Percentiles rank a stretch among this genome's conserved stretches.
These are phyloP conservation scores for Cyanoramphus novaezelandiae DNA, from an alignment of 2,113 vertebrate species.

Conservation along the genomic window DNA sequence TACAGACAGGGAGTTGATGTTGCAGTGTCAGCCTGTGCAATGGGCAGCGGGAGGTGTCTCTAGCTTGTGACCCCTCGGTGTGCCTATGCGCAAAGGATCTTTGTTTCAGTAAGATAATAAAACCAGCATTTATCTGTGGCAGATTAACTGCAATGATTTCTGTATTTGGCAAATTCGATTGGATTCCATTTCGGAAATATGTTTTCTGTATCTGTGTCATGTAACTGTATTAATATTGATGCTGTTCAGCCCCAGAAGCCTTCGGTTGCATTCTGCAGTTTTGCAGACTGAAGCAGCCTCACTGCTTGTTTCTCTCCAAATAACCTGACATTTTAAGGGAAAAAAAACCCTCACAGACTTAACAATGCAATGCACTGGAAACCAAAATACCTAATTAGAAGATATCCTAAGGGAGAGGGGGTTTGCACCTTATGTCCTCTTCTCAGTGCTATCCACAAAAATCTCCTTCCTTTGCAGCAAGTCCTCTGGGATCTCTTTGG, in stretches of 20 bases:
- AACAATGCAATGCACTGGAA: neutral
- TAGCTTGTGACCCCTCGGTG: neutral
- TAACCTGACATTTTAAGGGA: neutral
- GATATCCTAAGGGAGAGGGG: neutral
- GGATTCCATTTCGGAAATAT: neutral
- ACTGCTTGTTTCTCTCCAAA: neutral
- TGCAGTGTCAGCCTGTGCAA: too few relatives aligned
- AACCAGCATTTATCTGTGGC: neutral
- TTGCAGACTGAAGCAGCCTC: neutral
- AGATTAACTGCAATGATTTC: neutral
- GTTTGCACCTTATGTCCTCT: neutral
- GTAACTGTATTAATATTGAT: neutral
- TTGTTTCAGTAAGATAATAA: neutral
- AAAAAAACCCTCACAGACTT: neutral
- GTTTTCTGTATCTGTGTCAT: neutral
- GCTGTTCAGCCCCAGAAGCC: neutral
- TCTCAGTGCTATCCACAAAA: neutral
- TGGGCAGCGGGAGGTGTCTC: neutral
- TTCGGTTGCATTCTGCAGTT: neutral
- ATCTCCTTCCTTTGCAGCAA: neutral
- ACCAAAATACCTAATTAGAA: neutral
- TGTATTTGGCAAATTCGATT: neutral
- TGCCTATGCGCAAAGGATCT: rapidly evolving
- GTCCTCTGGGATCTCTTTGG: neutral
- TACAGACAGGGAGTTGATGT: neutral